phyloP scores from a whole-genome alignment of 2,113 vertebrate species.

The Hepsetus odoe region DNA sequence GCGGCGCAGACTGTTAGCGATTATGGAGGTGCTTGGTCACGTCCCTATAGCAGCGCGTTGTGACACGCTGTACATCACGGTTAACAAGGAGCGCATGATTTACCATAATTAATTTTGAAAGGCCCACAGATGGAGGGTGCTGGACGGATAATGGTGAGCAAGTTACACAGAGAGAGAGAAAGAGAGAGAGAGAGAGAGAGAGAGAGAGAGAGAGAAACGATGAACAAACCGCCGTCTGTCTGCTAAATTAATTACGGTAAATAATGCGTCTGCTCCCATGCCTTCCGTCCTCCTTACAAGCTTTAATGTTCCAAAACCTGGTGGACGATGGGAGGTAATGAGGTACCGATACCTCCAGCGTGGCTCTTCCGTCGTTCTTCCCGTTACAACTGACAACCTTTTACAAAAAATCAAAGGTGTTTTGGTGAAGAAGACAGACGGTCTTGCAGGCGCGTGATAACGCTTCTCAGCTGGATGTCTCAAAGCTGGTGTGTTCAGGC shows the following conservation, averaged over 20 bases:
- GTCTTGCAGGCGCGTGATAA: background rate
- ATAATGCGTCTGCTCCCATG: no score
- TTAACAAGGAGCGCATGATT: constrained; percentile 26
- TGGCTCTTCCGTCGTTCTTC: background rate
- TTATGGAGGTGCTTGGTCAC: constrained; percentile 19
- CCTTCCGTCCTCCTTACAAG: no score
- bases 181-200: background rate
- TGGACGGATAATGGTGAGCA: background rate
- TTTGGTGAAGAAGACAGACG: background rate
- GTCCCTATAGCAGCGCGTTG: constrained; percentile 4
- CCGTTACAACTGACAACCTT: background rate
- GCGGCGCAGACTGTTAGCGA: constrained; percentile 26
- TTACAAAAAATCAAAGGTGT: background rate
- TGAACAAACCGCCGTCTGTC: background rate
- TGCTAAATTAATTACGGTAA: no score
- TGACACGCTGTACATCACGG: background rate
- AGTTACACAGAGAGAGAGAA: background rate
- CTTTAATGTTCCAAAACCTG: no score
- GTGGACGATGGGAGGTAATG: no score
- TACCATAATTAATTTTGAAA: background rate
- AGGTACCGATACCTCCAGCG: no score
- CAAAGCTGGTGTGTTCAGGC: background rate
- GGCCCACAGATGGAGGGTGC: background rate
- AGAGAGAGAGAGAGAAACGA: background rate
- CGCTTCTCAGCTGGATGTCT: background rate